Evolutionary conservation across 2,888 invertebrate genomes (phyloP).

Genomic region (Himalopsyche tibetana): DNA sequence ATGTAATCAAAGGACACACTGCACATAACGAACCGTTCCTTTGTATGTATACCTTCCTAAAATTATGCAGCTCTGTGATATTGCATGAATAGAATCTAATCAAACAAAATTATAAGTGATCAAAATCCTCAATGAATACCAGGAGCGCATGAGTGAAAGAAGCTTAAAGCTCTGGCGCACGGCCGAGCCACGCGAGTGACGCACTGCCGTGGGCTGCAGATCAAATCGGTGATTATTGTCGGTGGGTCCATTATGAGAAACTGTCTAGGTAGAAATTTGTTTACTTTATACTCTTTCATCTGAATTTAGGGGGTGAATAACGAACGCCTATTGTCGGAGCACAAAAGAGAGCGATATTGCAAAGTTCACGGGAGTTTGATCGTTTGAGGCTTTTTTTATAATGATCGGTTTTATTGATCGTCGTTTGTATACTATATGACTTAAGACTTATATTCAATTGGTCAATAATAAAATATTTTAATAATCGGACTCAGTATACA

Average conservation of each 20-base stretch:
- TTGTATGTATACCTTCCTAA: slow-evolving; percentile 32
- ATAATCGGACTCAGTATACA: no score
- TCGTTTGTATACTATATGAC: not conserved
- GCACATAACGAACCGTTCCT: slow-evolving; percentile 36
- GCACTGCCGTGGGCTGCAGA: slow-evolving; percentile 46
- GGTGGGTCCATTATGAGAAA: slow-evolving; percentile 52
- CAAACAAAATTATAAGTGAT: slow-evolving; percentile 55
- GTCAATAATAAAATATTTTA: no score
- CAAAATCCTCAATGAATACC: slow-evolving; percentile 46
- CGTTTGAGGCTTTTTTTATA: slow-evolving; percentile 38
- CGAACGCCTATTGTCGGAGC: slow-evolving; percentile 28
- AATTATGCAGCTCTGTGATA: slow-evolving; percentile 37
- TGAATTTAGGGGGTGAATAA: slow-evolving; percentile 54
- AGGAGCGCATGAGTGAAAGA: slow-evolving; percentile 8
- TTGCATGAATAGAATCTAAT: slow-evolving; percentile 54
- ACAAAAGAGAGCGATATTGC: slow-evolving; percentile 28
- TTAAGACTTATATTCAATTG: no score
- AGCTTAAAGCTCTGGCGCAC: slow-evolving; percentile 41
- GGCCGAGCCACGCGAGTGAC: slow-evolving; percentile 1
- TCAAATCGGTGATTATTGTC: slow-evolving; percentile 50
- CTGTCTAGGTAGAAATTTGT: slow-evolving; percentile 60
- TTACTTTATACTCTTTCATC: slow-evolving; percentile 59
- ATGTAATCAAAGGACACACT: slow-evolving; percentile 20
- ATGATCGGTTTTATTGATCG: slow-evolving; percentile 9
- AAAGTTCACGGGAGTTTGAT: slow-evolving; percentile 15